Conservation (phyloP, 1,140 invertebrate genomes). For the Drosophila tropicalis region DNA sequence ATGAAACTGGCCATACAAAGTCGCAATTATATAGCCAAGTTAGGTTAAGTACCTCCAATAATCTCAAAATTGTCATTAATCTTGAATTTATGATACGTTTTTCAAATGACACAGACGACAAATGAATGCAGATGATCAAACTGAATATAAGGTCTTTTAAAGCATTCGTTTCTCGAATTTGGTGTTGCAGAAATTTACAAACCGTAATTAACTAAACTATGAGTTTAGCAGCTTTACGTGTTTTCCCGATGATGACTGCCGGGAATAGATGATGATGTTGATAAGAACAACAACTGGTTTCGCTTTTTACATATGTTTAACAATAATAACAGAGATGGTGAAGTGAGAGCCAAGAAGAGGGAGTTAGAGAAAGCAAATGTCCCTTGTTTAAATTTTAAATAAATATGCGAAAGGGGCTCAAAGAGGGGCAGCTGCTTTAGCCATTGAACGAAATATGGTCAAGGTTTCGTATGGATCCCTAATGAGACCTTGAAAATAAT, state of each 20-base stretch:
- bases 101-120: neutral
- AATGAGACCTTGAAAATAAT: too few species aligned
- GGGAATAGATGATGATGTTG: neutral
- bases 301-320: neutral
- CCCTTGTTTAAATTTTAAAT: too few species aligned
- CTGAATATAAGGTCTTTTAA: neutral
- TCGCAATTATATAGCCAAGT: conserved; percentile 5
- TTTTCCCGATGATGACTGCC: neutral
- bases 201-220: too few species aligned
- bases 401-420: too few species aligned
- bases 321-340: neutral
- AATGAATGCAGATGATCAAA: neutral
- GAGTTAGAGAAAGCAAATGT: neutral
- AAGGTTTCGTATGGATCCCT: too few species aligned
- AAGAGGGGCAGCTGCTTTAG: too few species aligned
- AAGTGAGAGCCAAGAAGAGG: neutral
- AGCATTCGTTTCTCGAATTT: neutral
- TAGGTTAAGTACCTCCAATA: conserved; percentile 10
- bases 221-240: too few species aligned
- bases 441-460: too few species aligned
- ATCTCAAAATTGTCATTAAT: conserved; percentile 3
- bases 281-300: neutral
- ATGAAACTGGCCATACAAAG: conserved; percentile 1
- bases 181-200: too few species aligned
- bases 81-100: neutral